Conservation (phyloP, 1,140 invertebrate genomes). For the Drosophila bocqueti region DNA sequence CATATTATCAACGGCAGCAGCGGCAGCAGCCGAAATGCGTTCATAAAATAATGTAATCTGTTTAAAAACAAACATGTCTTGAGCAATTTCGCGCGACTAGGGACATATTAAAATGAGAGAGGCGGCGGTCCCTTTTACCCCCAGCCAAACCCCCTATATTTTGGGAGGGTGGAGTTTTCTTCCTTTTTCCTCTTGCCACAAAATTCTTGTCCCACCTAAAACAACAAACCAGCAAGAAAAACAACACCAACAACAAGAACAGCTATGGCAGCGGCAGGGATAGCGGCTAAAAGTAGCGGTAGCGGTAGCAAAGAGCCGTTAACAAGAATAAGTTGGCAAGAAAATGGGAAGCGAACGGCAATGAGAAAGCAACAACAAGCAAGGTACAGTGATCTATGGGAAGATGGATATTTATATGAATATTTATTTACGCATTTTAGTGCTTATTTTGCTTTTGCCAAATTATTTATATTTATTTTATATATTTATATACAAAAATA, state of each 20-base stretch:
- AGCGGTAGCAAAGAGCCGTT: conserved; percentile 69
- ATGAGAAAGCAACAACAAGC: conserved; percentile 19
- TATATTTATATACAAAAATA: too few species aligned
- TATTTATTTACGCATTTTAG: too few species aligned
- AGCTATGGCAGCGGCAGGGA: conserved; percentile 23
- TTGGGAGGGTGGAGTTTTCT: neutral
- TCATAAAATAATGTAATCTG: conserved; percentile 84
- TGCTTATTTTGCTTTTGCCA: too few species aligned
- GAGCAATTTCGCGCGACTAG: conserved; percentile 80
- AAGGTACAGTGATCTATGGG: conserved; percentile 6
- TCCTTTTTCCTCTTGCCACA: conserved; percentile 7
- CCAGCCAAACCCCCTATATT: too few species aligned
- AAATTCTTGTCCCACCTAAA: conserved; percentile 59
- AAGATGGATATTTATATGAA: neutral
- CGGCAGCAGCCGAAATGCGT: conserved; percentile 60
- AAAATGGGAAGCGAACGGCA: conserved; percentile 35
- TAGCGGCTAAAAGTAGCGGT: conserved; percentile 55
- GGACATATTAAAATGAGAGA: conserved; percentile 78
- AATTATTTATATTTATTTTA: too few species aligned
- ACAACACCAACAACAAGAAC: conserved; percentile 36
- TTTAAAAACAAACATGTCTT: conserved; percentile 83
- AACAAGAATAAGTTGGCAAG: conserved; percentile 72
- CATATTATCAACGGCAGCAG: conserved; percentile 71
- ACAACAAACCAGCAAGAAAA: conserved; percentile 50
- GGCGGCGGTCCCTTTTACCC: conserved; percentile 27